Evolutionary conservation across 2,113 vertebrate genomes (phyloP).

Genomic region (Proteles cristata): DNA sequence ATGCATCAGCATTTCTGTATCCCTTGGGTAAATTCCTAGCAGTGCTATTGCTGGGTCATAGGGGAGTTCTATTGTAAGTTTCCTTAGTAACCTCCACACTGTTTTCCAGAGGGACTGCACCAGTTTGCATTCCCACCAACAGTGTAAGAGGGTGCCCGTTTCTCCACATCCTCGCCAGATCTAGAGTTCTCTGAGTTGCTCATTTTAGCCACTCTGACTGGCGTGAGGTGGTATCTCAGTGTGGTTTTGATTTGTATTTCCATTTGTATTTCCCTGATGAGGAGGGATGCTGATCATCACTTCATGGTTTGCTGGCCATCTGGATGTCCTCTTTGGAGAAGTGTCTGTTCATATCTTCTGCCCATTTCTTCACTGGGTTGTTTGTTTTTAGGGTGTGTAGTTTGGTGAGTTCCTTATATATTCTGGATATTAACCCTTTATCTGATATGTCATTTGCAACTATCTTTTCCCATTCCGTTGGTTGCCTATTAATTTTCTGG

Average conservation of each 20-base stretch:
- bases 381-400: background rate
- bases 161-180: background rate
- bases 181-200: background rate
- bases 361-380: background rate
- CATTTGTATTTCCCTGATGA: too few relatives aligned
- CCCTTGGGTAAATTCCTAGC: too few relatives aligned
- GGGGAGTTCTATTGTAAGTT: too few relatives aligned
- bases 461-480: background rate
- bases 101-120: too few relatives aligned
- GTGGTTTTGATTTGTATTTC: background rate
- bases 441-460: background rate
- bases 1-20: too few relatives aligned
- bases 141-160: background rate
- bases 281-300: background rate
- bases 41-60: too few relatives aligned
- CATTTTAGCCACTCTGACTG: background rate
- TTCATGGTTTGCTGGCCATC: background rate
- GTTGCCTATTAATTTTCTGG: background rate
- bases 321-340: background rate
- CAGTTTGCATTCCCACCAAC: too few relatives aligned
- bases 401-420: background rate
- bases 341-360: background rate
- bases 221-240: too few relatives aligned
- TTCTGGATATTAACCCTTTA: background rate
- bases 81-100: too few relatives aligned